phyloP scores from a whole-genome alignment of 2,888 invertebrate species.

The Parascotia fuliginaria region DNA sequence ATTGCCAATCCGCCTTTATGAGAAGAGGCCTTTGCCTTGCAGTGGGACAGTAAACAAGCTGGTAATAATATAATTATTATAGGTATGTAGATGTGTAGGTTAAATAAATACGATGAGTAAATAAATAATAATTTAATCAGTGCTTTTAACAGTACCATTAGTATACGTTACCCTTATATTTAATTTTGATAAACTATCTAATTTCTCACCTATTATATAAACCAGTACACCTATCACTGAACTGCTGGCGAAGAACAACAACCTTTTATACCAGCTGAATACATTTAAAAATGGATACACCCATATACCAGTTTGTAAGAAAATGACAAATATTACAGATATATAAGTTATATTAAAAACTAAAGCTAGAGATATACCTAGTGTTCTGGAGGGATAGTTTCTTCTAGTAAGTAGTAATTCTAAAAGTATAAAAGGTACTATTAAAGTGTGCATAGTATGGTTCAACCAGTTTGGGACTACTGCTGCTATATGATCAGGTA shows the following conservation, averaged over 20 bases:
- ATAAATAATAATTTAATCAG: not conserved
- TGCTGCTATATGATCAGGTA: conserved; percentile 91
- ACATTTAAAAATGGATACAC: conserved; percentile 95
- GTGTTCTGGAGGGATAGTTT: conserved; percentile 88
- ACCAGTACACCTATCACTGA: conserved; percentile 84
- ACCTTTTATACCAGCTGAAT: conserved; percentile 88
- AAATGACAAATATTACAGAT: conserved; percentile 89
- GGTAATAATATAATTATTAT: too few relatives aligned
- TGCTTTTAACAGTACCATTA: conserved; percentile 39
- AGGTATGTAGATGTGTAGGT: too few relatives aligned
- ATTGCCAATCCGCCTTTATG: too few relatives aligned
- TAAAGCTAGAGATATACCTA: conserved; percentile 85
- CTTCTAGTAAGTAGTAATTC: conserved; percentile 90
- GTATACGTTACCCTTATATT: conserved; percentile 21
- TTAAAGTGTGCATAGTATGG: conserved; percentile 94
- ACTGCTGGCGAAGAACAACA: conserved; percentile 88
- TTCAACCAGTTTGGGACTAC: conserved; percentile 95
- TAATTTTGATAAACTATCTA: conserved; percentile 88
- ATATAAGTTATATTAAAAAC: conserved; percentile 88
- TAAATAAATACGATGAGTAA: too few relatives aligned
- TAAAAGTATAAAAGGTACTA: conserved; percentile 90
- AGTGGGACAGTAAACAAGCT: too few relatives aligned
- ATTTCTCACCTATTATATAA: conserved; percentile 90
- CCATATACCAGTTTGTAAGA: conserved; percentile 91
- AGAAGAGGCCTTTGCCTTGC: too few relatives aligned